Evolutionary conservation across 2,113 vertebrate species (phyloP).

Genomic region (Megaleporinus macrocephalus): DNA sequence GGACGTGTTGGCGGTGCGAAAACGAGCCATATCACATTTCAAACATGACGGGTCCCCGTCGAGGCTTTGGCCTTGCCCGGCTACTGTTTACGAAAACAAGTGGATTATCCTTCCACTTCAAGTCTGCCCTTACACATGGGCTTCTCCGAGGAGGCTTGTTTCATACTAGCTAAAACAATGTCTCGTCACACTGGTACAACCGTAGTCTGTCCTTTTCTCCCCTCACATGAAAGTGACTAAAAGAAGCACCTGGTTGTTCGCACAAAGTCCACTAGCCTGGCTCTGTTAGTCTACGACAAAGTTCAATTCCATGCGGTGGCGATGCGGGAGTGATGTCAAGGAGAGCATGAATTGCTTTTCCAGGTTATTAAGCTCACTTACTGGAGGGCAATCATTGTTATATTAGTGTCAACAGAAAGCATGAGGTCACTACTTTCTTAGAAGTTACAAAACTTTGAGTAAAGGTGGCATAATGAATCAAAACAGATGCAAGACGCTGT

Average conservation of each 20-base stretch:
- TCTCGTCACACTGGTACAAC: background rate
- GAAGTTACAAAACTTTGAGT: background rate
- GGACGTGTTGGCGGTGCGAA: slow-evolving; percentile 21
- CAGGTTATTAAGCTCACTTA: background rate
- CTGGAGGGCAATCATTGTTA: background rate
- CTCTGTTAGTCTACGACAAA: background rate
- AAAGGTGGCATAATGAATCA: background rate
- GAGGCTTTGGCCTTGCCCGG: slow-evolving; percentile 50
- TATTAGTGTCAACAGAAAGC: too few relatives aligned
- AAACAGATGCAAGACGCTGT: background rate
- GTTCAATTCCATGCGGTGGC: background rate
- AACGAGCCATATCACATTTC: slow-evolving; percentile 48
- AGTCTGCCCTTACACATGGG: slow-evolving; percentile 12
- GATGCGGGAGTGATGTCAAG: background rate
- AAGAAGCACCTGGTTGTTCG: background rate
- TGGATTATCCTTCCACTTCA: slow-evolving; percentile 32
- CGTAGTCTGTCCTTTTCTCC: background rate
- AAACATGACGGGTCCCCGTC: slow-evolving; percentile 27
- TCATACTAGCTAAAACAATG: background rate
- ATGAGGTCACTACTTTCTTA: background rate
- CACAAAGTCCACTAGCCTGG: background rate
- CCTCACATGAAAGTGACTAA: background rate
- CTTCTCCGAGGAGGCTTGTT: background rate
- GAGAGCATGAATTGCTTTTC: background rate
- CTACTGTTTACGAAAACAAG: slow-evolving; percentile 45